A percentile compares a stretch with the other conserved stretches of the same genome.
Conservation (phyloP, 2,113 vertebrate genomes). For the Paramormyrops kingsleyae region DNA sequence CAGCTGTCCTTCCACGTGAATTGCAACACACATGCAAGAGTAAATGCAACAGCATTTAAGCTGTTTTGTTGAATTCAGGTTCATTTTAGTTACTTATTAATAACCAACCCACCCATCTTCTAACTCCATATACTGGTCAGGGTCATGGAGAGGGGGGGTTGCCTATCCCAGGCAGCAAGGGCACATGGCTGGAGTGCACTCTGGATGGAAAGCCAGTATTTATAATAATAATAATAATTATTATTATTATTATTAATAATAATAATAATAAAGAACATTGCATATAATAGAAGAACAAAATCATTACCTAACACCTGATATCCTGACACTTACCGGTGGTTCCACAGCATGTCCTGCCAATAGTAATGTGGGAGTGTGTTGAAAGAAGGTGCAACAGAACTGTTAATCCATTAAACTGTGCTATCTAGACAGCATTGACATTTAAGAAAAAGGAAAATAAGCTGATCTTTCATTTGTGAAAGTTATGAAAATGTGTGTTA, state of each 20-base stretch:
- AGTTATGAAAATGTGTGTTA: not conserved
- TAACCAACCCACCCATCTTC: not conserved
- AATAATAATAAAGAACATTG: not conserved
- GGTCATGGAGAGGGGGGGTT: not conserved
- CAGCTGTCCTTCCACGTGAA: not conserved
- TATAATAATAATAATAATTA: not conserved
- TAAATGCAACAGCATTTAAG: not conserved
- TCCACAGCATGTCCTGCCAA: not conserved
- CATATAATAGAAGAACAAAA: not conserved
- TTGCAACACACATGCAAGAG: not conserved
- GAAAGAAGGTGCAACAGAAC: not conserved
- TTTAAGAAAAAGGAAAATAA: not conserved
- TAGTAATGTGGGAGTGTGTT: not conserved
- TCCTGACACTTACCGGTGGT: not conserved
- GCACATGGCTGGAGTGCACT: not conserved
- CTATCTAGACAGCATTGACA: not conserved
- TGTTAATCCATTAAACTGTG: not conserved
- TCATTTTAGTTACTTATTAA: not conserved
- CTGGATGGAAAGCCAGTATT: not conserved
- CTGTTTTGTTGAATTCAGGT: not conserved
- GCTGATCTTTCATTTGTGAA: not conserved
- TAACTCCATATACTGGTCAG: not conserved
- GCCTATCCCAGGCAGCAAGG: not conserved
- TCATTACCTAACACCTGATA: not conserved
- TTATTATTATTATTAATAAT: not conserved